A percentile compares a stretch with the other conserved stretches of the same genome.
These are phyloP conservation scores for Doryteuthis pealeii DNA, from an alignment of 1,140 invertebrate genomes.

Conservation along the genomic window DNA sequence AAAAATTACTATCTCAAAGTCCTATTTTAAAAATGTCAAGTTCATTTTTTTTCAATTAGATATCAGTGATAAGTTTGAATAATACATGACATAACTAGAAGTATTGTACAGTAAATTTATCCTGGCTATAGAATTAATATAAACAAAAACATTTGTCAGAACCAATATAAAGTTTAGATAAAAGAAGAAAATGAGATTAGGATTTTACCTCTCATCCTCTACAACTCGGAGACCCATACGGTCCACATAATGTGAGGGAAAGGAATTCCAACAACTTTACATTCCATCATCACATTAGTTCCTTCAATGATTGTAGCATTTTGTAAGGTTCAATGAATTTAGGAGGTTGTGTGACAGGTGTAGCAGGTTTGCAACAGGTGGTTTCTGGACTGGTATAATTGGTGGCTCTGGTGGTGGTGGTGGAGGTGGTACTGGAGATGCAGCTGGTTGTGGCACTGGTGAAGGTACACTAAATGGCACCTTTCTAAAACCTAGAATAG, in stretches of 20 bases:
- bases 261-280: slow-evolving; percentile 61
- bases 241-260: slow-evolving; percentile 61
- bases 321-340: slow-evolving; percentile 64
- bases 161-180: too few relatives aligned
- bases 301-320: slow-evolving; percentile 48
- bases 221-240: slow-evolving; percentile 51
- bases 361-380: slow-evolving; percentile 16
- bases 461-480: slow-evolving; percentile 17
- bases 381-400: slow-evolving; percentile 29
- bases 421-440: slow-evolving; percentile 25
- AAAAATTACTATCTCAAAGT: too few relatives aligned
- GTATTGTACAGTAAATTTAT: too few relatives aligned
- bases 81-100: too few relatives aligned
- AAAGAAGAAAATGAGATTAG: too few relatives aligned
- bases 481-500: slow-evolving; percentile 18
- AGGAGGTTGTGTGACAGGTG: slow-evolving; percentile 41
- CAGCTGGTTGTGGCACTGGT: slow-evolving; percentile 21
- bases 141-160: too few relatives aligned
- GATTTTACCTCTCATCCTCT: slow-evolving; percentile 46
- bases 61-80: too few relatives aligned
- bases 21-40: too few relatives aligned
- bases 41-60: too few relatives aligned
- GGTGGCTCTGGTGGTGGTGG: slow-evolving; percentile 26
- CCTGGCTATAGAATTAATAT: too few relatives aligned
- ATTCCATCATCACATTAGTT: slow-evolving; percentile 56